A percentile compares a stretch with the other conserved stretches of the same genome.
These are phyloP conservation scores for Micoletzkya japonica DNA, from an alignment of 2,888 invertebrate genomes.

Conservation along the genomic window DNA sequence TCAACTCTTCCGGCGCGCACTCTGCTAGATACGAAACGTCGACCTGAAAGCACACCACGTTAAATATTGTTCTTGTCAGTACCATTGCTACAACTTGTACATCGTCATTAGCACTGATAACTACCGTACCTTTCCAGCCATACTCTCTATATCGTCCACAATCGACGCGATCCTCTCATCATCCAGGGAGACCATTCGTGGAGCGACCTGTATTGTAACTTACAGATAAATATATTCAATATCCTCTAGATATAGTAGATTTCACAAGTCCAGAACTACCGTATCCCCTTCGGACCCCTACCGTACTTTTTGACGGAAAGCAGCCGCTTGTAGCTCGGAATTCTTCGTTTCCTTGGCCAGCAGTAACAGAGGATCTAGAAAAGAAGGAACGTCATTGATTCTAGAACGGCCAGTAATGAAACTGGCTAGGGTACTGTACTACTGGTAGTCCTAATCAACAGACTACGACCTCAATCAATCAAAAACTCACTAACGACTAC, in stretches of 20 bases:
- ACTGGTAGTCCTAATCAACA: too few relatives aligned
- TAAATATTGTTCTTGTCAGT: background rate
- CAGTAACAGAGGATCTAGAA: conserved; percentile 54
- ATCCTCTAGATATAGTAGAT: background rate
- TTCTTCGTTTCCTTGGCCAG: conserved; percentile 43
- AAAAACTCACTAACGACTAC: conserved; percentile 51
- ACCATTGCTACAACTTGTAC: background rate
- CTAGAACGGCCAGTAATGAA: too few relatives aligned
- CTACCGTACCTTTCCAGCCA: conserved; percentile 23
- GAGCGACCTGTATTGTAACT: conserved; percentile 21
- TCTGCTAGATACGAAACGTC: conserved; percentile 29
- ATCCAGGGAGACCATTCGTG: conserved; percentile 44
- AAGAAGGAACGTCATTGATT: background rate
- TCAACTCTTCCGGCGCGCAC: conserved; percentile 48
- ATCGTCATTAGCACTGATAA: background rate
- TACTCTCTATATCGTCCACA: conserved; percentile 34
- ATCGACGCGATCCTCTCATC: conserved; percentile 39
- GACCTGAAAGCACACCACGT: background rate
- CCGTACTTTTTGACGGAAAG: background rate
- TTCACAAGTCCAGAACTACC: background rate
- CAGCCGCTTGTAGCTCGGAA: conserved; percentile 32
- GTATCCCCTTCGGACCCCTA: background rate
- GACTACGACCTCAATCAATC: too few relatives aligned
- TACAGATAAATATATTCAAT: background rate
- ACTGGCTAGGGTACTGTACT: background rate